These are phyloP conservation scores for Pygocentrus nattereri DNA, from an alignment of 2,797 vertebrate genomes.

Conservation along the genomic window DNA sequence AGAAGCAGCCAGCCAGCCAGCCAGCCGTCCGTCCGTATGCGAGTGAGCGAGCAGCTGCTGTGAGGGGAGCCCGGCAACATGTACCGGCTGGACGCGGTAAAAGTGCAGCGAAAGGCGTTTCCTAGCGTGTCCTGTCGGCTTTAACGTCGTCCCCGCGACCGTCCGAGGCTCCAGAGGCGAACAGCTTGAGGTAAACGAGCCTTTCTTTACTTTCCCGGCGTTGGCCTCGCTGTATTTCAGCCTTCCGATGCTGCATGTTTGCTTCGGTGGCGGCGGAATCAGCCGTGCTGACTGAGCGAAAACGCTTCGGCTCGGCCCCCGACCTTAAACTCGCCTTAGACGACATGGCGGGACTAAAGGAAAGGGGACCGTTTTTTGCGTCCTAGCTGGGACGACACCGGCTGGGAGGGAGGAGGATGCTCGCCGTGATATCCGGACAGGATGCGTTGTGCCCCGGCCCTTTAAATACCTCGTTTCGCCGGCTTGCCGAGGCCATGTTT, in stretches of 20 bases:
- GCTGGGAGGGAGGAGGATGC: constrained; percentile 54
- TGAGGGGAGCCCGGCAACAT: constrained; percentile 44
- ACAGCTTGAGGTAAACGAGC: constrained; percentile 33
- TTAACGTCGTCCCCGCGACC: constrained; percentile 13
- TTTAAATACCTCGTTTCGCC: constrained; percentile 28
- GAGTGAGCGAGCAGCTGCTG: constrained; percentile 16
- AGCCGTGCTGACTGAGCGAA: constrained; percentile 40
- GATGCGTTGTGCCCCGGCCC: constrained; percentile 26
- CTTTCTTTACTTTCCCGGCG: constrained; percentile 16
- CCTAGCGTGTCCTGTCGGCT: constrained; percentile 43
- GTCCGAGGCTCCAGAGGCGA: constrained; percentile 17
- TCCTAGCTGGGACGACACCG: constrained; percentile 29
- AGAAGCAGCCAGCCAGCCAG: constrained; percentile 56
- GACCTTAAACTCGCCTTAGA: neutral
- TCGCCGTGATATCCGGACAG: constrained; percentile 52
- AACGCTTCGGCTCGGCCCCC: neutral
- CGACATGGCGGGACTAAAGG: neutral
- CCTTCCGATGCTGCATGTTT: neutral
- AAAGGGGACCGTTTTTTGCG: constrained; percentile 37
- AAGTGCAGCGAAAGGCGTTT: constrained; percentile 38
- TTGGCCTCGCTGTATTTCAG: neutral
- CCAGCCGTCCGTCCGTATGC: too few species aligned
- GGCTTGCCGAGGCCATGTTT: constrained; percentile 19
- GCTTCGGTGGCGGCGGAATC: neutral
- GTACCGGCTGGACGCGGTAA: constrained; percentile 27